A percentile compares a stretch with the other conserved stretches of the same genome.
These are phyloP conservation scores for Octodonta nipae DNA, from an alignment of 2,888 invertebrate genomes.

Conservation along the genomic window DNA sequence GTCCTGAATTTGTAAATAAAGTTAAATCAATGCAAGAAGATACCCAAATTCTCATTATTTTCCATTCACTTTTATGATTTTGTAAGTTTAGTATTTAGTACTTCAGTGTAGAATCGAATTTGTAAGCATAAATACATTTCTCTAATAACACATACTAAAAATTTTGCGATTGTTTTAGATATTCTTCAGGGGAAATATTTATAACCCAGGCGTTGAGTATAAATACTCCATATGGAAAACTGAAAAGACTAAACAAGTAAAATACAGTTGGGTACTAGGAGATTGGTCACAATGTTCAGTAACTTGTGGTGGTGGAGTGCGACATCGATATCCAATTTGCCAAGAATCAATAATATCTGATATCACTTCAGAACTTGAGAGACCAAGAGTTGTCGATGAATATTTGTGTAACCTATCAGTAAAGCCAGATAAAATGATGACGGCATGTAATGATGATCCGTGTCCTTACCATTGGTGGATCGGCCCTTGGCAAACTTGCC, in stretches of 20 bases:
- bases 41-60: too few species aligned
- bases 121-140: too few species aligned
- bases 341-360: slow-evolving; percentile 32
- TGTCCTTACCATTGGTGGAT: slow-evolving; percentile 75
- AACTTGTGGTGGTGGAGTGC: slow-evolving; percentile 66
- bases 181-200: slow-evolving; percentile 56
- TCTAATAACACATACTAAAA: too few species aligned
- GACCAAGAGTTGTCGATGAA: slow-evolving; percentile 32
- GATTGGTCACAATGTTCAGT: slow-evolving; percentile 71
- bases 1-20: too few species aligned
- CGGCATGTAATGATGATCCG: slow-evolving; percentile 51
- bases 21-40: too few species aligned
- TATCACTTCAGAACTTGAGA: slow-evolving; percentile 34
- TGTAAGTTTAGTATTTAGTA: too few species aligned
- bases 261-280: slow-evolving; percentile 60
- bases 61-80: too few species aligned
- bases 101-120: too few species aligned
- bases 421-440: slow-evolving; percentile 46
- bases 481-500: slow-evolving; percentile 76
- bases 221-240: slow-evolving; percentile 66
- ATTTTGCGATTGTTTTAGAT: too few species aligned
- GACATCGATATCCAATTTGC: slow-evolving; percentile 42
- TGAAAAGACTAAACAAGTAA: slow-evolving; percentile 42
- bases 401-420: slow-evolving; percentile 31
- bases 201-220: slow-evolving; percentile 70